Evolutionary conservation across 2,113 vertebrate genomes (phyloP).

Genomic region (Ctenodactylus gundi): DNA sequence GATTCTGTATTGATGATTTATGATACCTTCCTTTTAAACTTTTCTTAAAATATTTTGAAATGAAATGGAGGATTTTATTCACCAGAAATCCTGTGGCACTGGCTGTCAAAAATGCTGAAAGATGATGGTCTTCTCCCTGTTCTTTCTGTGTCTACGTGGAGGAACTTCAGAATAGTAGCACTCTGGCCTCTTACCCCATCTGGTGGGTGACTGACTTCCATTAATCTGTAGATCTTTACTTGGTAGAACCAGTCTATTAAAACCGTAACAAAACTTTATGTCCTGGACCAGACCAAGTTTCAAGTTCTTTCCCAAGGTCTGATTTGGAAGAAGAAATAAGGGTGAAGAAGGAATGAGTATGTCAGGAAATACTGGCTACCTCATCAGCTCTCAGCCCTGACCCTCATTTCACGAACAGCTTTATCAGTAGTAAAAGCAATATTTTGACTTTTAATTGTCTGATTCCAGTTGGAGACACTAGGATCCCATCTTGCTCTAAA

Average conservation of each 20-base stretch:
- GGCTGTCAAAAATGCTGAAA: background rate
- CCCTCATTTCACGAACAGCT: background rate
- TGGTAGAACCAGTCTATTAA: background rate
- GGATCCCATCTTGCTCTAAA: conserved; percentile 30
- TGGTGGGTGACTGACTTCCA: background rate
- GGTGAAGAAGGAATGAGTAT: background rate
- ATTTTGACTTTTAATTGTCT: background rate
- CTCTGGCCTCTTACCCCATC: background rate
- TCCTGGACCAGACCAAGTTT: background rate
- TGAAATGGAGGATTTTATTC: conserved; percentile 31
- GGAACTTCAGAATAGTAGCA: background rate
- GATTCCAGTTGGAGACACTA: background rate
- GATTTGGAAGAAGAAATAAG: background rate
- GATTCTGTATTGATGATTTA: background rate
- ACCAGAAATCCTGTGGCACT: background rate
- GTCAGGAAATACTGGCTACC: background rate
- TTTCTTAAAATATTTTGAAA: conserved; percentile 48
- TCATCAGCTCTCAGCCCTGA: background rate
- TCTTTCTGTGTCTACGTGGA: background rate
- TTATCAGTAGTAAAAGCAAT: background rate
- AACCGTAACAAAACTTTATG: background rate
- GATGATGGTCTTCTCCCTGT: background rate
- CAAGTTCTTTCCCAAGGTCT: background rate
- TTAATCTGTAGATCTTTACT: background rate
- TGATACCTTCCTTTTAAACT: background rate